Conservation (phyloP, 2,797 vertebrate species). For the Amblyraja radiata region DNA sequence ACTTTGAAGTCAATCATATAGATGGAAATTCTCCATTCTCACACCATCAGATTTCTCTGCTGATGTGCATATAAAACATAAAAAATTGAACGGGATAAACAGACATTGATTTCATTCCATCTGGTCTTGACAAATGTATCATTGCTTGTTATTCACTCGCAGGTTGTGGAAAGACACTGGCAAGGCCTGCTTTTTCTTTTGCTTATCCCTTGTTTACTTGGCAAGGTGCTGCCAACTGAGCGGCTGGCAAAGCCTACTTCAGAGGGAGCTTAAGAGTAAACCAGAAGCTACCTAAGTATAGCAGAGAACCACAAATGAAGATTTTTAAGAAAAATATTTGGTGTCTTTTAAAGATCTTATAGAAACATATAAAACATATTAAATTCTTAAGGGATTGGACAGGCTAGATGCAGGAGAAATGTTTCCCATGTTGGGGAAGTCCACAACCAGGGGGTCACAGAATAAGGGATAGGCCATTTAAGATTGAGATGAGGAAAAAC, state of each 20-base stretch:
- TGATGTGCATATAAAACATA: not conserved
- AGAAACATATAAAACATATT: no score
- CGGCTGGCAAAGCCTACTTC: not conserved
- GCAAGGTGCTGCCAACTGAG: not conserved
- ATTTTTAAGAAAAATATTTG: not conserved
- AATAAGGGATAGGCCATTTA: no score
- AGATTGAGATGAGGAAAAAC: no score
- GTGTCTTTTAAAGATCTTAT: no score
- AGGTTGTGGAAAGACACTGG: not conserved
- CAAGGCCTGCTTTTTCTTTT: not conserved
- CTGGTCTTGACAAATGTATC: not conserved
- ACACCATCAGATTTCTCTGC: not conserved
- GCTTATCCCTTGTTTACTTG: not conserved
- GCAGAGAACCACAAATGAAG: no score
- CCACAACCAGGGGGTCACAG: no score
- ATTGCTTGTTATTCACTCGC: not conserved
- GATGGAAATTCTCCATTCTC: no score
- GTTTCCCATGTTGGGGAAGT: no score
- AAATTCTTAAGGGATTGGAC: no score
- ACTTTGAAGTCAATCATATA: not conserved
- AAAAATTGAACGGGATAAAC: not conserved
- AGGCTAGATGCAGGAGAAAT: no score
- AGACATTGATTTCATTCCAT: not conserved
- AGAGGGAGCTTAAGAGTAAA: not conserved
- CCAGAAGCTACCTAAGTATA: not conserved